Evolutionary conservation across 2,888 invertebrate genomes (phyloP), one percentile per base, ranked within the genome.

Genomic region (Dryadula phaetusa): DNA sequence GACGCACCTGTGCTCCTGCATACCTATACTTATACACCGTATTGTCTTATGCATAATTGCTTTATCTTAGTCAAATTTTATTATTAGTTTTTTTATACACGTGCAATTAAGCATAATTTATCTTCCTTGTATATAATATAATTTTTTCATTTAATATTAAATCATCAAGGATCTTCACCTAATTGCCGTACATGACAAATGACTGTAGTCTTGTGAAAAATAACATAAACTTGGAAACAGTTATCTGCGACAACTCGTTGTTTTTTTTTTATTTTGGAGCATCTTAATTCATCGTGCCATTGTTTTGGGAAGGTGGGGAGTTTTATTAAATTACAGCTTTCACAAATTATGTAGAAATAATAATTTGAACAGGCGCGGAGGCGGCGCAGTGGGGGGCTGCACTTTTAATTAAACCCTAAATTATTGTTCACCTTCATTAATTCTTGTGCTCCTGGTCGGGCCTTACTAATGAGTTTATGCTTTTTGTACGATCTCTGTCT

Each of bases 351-450:
- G 84, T 88, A 82, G 84, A 85, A 87, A 88, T 87, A 89, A 89
- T 88, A 87, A 83, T 85, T 83, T 79, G 81, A 82, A 67, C 74
- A 79, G 77, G 79, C 78, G 82, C 82, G 82, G 83, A 82, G 86
- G 85, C 83, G 82, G 76, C 89, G 76, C 91, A 62, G 81, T 82
- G 83, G 92, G 92, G 86, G 82, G 86, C 86, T 84, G 86, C 88
- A 90, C 89, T 92, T 92, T 92, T 92, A 92, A 92, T 92, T 92
- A 92, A 92, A 92, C 87, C 87, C 89, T 92, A 91, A 92, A 90
- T 92, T 92, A 92, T 91, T 90, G 91, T 89, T 90, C 90, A 88
- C 91, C 90, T 92, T 88, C 90, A 92, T 92, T 92, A 90, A 91
- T 91, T 91, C 88, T 80, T 84, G 82, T 80, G 90, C 91, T 90